phyloP scores from a whole-genome alignment of 2,797 vertebrate species.

The Oceanodroma leucorhoa region DNA sequence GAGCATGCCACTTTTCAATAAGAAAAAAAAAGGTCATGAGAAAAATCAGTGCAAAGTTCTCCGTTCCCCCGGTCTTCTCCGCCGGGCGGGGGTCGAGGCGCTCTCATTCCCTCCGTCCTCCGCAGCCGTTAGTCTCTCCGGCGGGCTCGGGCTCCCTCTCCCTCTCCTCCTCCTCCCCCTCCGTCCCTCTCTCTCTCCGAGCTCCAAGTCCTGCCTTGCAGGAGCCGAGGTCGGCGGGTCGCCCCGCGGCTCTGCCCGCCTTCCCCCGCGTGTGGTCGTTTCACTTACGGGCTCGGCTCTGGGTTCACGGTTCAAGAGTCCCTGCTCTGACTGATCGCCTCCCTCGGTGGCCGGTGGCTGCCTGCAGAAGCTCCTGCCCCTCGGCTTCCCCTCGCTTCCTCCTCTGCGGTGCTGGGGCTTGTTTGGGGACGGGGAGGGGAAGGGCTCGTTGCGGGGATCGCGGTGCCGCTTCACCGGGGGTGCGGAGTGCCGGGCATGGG shows the following conservation, averaged over 20 bases:
- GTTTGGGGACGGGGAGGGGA: conserved; percentile 44
- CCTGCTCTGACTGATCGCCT: conserved; percentile 62
- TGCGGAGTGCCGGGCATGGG: conserved; percentile 89
- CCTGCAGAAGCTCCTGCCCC: conserved; percentile 31
- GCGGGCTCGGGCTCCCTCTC: conserved; percentile 13
- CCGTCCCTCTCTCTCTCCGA: conserved; percentile 17
- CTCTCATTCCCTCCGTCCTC: conserved; percentile 45
- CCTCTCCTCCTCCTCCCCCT: background rate
- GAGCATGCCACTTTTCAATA: conserved; percentile 82
- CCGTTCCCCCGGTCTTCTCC: conserved; percentile 55
- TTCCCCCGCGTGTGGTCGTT: conserved; percentile 77
- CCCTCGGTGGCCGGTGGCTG: conserved; percentile 42
- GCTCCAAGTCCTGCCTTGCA: conserved; percentile 45
- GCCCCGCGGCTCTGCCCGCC: conserved; percentile 45
- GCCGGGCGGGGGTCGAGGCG: conserved; percentile 17
- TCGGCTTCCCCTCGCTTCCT: conserved; percentile 45
- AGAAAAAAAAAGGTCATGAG: conserved; percentile 78
- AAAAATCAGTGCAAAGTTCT: conserved; percentile 84
- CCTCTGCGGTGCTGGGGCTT: conserved; percentile 43
- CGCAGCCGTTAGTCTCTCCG: conserved; percentile 31
- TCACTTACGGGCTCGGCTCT: conserved; percentile 77
- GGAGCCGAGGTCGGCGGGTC: conserved; percentile 40
- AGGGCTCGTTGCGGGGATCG: conserved; percentile 30
- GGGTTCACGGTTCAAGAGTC: conserved; percentile 77
- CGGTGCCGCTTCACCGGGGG: conserved; percentile 82